Conservation (phyloP, 2,888 invertebrate species). For the Athripsodes cinereus region DNA sequence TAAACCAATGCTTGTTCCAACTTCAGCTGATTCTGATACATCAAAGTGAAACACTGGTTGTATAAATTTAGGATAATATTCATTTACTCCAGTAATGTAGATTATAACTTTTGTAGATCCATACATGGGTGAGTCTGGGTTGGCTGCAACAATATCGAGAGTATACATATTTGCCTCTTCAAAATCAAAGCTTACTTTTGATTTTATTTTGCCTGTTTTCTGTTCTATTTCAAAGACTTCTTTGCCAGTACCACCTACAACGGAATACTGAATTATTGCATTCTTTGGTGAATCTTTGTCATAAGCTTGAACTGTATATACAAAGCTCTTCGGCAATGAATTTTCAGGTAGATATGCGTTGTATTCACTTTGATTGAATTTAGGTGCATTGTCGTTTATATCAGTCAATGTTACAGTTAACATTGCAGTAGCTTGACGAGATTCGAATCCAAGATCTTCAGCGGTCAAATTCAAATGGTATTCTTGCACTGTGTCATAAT, state of each 20-base stretch:
- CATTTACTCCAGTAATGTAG: constrained; percentile 79
- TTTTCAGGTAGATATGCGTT: constrained; percentile 81
- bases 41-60: constrained; percentile 89
- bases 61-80: constrained; percentile 81
- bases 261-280: constrained; percentile 76
- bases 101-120: constrained; percentile 67
- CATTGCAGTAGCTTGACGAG: constrained; percentile 69
- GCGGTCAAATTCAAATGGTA: constrained; percentile 85
- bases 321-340: constrained; percentile 64
- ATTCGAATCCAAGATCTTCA: constrained; percentile 76
- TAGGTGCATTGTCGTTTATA: constrained; percentile 89
- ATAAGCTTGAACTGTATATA: constrained; percentile 67
- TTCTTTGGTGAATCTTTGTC: constrained; percentile 87
- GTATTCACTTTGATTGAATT: constrained; percentile 72
- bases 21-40: constrained; percentile 85
- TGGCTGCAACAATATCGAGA: constrained; percentile 74
- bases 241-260: constrained; percentile 68
- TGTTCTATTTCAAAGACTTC: constrained; percentile 72
- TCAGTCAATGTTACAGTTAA: constrained; percentile 84
- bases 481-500: constrained; percentile 80
- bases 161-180: constrained; percentile 73
- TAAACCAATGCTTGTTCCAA: constrained; percentile 78
- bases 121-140: constrained; percentile 79
- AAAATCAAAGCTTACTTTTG: constrained; percentile 77
- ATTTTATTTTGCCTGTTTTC: constrained; percentile 68